Evolutionary conservation across 2,797 vertebrate species (phyloP), one percentile per base, ranked within the genome.

Genomic region (Poliocrania exsul): DNA sequence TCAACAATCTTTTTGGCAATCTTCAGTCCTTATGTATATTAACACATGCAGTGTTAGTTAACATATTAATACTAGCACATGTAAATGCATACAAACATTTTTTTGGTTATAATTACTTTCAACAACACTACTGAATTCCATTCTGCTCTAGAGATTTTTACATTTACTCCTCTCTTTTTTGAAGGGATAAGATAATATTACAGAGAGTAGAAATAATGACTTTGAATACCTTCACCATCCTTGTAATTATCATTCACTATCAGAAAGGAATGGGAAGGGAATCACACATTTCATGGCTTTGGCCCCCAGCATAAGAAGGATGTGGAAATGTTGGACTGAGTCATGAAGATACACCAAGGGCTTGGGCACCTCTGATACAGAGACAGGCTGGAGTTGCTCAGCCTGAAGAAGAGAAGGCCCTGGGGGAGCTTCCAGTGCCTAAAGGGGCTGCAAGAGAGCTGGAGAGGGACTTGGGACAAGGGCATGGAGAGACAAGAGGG

Each of bases 11-110:
- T 83, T 83, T 73, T 95, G 93, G 77, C 93, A 96, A 70, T 42
- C 62, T 90, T 73, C 53, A 79, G 77, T 15, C 77, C 83, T 92
- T 92, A 85, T 92, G 87, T 92, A 83, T 79, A 92, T 94, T 93
- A 93, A 88, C 94, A 92, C 88, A 92, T 81, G 85, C 77, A 93
- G 87, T 81, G 84, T 92, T 92, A 95, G 77, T 92, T 93, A 95
- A 94, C 69, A 81, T 93, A 85, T 58, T 96, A 96, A 94, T 92
- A 81, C 75, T 46, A 92, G 74, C 53, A 83, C 57, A 83, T 93
- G 73, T 93, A 94, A 95, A 93, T 81, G 87, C 75, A 84, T 82
- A 93, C 23, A 92, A 96, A 95, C 72, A 25, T 62, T 75, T 54
- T 61, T 84, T 54, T 54, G 9, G 25, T 79, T 87, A 69, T 29